A percentile compares a stretch with the other conserved stretches of the same genome.
These are phyloP conservation scores for Labeo rohita DNA, from an alignment of 2,113 vertebrate species.

Conservation along the genomic window DNA sequence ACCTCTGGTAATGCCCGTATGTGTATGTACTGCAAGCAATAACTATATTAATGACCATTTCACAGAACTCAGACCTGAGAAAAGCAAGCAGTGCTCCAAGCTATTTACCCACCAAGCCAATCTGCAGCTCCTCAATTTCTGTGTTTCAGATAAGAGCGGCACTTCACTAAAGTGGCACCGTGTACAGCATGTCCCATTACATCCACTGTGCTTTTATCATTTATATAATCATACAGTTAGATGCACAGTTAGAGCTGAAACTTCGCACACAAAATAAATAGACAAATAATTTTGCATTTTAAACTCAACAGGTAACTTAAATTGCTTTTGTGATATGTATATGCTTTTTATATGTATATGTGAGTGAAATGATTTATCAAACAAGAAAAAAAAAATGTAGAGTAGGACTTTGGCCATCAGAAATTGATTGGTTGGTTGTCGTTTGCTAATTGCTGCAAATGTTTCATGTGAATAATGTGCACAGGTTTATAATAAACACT, in stretches of 20 bases:
- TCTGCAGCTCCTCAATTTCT: neutral
- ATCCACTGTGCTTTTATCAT: neutral
- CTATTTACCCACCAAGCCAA: neutral
- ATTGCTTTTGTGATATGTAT: neutral
- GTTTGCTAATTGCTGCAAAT: neutral
- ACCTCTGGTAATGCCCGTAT: neutral
- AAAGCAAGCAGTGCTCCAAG: neutral
- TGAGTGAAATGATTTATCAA: neutral
- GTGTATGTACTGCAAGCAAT: neutral
- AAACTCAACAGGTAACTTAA: neutral
- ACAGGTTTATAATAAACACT: neutral
- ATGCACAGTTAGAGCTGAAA: neutral
- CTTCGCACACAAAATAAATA: neutral
- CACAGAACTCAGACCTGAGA: neutral
- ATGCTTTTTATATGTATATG: neutral
- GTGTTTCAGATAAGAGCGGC: neutral
- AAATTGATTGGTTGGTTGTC: neutral
- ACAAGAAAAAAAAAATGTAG: neutral
- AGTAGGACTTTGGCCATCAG: neutral
- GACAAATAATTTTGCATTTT: constrained; percentile 3
- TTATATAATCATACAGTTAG: neutral
- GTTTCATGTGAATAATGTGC: neutral
- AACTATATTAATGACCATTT: neutral
- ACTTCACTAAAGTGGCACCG: constrained; percentile 4
- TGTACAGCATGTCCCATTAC: neutral